Evolutionary conservation across 2,113 vertebrate species (phyloP), one percentile per base, ranked within the genome.

Genomic region (Pachyramphus minor): DNA sequence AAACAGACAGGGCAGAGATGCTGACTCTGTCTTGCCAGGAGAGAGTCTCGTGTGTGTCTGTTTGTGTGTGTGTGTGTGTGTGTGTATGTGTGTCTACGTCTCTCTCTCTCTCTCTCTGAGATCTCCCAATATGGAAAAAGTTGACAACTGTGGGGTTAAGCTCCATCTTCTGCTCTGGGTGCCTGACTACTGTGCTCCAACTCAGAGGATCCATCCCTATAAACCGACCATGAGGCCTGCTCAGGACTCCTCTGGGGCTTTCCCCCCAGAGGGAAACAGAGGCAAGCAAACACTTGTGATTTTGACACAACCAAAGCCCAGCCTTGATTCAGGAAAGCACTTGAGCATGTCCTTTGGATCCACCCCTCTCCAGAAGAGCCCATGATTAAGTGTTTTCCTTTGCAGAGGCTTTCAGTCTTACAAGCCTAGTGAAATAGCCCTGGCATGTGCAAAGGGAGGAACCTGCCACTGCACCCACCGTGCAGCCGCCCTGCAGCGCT

Each of bases 41-140:
- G 86, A 90, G 92, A 76, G 84, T 84, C 59, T 87, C 1, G 81
- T 93, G 62, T 60, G 76, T 56, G 83, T 87, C 6, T 47, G 39
- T 78, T 4, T 60, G 53, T 60, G 20, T 52, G 31, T 69, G 35
- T 84, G 53, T 93, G 27, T 49, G 44, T 78, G 6, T 67, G 30
- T 59, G 76, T 45, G 42, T 71, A 23, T 50, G 45, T 68, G 45
- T 63, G 42, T 49, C 81, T 94, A 50, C 62, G 90, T 90, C 77
- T 96, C 66, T 96, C 41, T 95, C 50, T 93, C 72, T 97, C 82
- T 97, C 76, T 97, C 91, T 95, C 93, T 95, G 95, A 96, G 94
- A 93, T 97, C 80, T 76, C 87, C 90, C 75, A 72, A 59, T 82
- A 68, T 86, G 95, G 95, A 96, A 94, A 97, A 96, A 45, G 80